Conservation (phyloP, 2,888 invertebrate species). For the Erynnis tages region DNA sequence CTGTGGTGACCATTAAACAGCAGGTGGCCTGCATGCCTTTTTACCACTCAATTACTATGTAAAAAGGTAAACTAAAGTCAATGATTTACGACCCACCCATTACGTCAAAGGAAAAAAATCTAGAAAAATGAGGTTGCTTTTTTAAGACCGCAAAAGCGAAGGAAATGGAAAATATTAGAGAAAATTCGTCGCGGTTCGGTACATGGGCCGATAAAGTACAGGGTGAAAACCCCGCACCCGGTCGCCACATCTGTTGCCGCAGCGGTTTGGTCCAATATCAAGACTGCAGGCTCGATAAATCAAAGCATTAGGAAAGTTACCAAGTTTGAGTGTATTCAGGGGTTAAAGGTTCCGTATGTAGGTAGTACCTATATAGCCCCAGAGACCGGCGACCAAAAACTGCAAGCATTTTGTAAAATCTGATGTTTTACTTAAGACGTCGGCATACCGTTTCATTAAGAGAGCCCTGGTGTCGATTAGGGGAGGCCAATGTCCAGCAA, state of each 20-base stretch:
- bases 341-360: too few species aligned
- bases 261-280: conserved; percentile 44
- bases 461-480: too few species aligned
- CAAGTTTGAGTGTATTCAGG: too few species aligned
- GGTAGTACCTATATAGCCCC: too few species aligned
- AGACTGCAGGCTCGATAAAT: conserved; percentile 53
- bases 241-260: conserved; percentile 51
- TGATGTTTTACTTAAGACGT: too few species aligned
- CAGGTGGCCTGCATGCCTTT: too few species aligned
- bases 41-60: too few species aligned
- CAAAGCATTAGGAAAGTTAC: conserved; percentile 44
- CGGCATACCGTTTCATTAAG: too few species aligned
- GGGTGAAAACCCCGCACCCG: conserved; percentile 9
- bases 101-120: conserved; percentile 9
- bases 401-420: too few species aligned
- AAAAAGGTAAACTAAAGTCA: conserved; percentile 7
- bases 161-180: conserved; percentile 15
- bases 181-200: background rate
- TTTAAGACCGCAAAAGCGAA: conserved; percentile 2
- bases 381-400: too few species aligned
- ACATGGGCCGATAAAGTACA: conserved; percentile 19
- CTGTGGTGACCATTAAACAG: too few species aligned
- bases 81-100: conserved; percentile 17
- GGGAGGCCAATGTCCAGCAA: too few species aligned
- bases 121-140: conserved; percentile 14